Percentiles rank a stretch among this genome's conserved stretches.
Conservation (phyloP, 2,113 vertebrate species). For the Halichoerus grypus region DNA sequence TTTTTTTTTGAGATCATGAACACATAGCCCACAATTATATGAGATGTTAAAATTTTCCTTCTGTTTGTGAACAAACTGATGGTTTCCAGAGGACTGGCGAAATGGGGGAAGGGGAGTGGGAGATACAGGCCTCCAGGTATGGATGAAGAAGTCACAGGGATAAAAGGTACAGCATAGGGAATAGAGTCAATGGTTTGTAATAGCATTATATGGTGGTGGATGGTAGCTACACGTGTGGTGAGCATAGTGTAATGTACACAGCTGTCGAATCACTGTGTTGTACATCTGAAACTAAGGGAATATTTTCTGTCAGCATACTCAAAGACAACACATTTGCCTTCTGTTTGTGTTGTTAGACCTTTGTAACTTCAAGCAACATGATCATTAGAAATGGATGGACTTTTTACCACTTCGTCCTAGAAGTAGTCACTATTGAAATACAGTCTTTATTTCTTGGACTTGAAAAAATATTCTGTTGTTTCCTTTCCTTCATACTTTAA, state of each 20-base stretch:
- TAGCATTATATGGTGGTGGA: neutral
- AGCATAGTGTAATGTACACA: neutral
- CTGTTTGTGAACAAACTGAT: neutral
- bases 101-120: neutral
- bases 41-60: neutral
- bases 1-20: neutral
- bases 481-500: constrained; percentile 9
- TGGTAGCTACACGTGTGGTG: neutral
- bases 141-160: neutral
- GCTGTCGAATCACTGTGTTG: neutral
- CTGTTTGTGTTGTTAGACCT: neutral
- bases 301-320: neutral
- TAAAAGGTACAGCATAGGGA: neutral
- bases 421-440: neutral
- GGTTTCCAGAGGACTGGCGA: neutral
- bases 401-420: neutral
- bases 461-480: neutral
- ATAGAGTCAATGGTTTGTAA: neutral
- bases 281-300: neutral
- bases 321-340: neutral
- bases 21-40: neutral
- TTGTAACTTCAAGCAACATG: neutral
- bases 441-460: neutral
- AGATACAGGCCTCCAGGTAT: neutral
- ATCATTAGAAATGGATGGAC: neutral